These are phyloP conservation scores for Epinotia ramella DNA, from an alignment of 2,888 invertebrate genomes.

Conservation along the genomic window DNA sequence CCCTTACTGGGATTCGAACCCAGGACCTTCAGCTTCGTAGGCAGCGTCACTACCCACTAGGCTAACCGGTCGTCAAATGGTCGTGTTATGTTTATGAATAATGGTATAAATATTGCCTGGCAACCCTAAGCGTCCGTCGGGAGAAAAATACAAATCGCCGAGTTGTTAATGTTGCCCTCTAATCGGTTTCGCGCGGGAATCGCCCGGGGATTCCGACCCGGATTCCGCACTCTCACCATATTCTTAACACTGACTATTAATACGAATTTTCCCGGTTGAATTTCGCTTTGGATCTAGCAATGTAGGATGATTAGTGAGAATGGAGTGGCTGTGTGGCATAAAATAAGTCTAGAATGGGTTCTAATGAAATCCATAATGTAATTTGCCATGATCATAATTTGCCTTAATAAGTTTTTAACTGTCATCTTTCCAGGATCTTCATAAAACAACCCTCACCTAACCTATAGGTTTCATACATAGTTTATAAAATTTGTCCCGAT, in stretches of 20 bases:
- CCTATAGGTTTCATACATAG: no score
- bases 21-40: no score
- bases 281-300: not conserved
- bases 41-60: no score
- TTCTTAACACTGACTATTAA: constrained; percentile 7
- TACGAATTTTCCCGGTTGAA: not conserved
- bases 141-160: constrained; percentile 41
- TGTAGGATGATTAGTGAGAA: not conserved
- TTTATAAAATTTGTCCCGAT: no score
- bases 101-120: not conserved
- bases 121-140: constrained; percentile 26
- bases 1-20: no score
- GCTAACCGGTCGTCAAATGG: no score
- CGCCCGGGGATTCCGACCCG: not conserved
- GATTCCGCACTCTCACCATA: constrained; percentile 25
- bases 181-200: constrained; percentile 26
- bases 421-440: no score
- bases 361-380: no score
- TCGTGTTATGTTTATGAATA: no score
- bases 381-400: no score
- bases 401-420: no score
- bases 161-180: constrained; percentile 36
- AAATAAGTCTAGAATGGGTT: not conserved
- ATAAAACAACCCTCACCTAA: no score
- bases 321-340: not conserved